Conservation (phyloP, 2,113 vertebrate genomes). For the human (Homo sapiens) region GRCh38 chr2:122319001-122319500, state of each 20-base stretch:
- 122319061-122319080: not conserved
- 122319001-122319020: not conserved
- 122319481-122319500: not conserved
- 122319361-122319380: not conserved
- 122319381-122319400: not conserved
- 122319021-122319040: not conserved
- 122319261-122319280: not conserved
- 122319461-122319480: not conserved
- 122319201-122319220: not conserved
- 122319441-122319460: not conserved
- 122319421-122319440: not conserved
- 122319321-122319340: not conserved
- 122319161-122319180: not conserved
- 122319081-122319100: not conserved
- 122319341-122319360: not conserved
- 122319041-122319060: not conserved
- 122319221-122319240: not conserved
- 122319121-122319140: not conserved
- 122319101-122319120: not conserved
- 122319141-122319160: not conserved
- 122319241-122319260: not conserved
- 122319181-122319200: not conserved
- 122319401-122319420: conserved; percentile 18
- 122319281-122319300: not conserved
- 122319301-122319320: not conserved